Conservation (phyloP, 1,140 invertebrate genomes). For the Sogatella furcifera region DNA sequence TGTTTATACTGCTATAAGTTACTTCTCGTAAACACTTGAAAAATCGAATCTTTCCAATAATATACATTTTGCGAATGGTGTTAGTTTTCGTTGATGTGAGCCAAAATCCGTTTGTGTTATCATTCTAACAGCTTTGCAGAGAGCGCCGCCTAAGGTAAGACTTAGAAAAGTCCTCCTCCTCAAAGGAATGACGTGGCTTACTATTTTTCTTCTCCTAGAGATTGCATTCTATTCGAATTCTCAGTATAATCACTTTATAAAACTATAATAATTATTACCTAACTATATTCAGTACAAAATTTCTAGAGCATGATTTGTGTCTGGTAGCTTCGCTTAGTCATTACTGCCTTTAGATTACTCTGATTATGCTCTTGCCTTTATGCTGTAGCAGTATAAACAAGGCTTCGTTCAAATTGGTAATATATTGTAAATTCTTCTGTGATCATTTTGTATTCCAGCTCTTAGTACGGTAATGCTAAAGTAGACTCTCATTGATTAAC, state of each 20-base stretch:
- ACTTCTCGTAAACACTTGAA: neutral
- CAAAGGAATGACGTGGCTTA: neutral
- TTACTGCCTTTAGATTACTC: neutral
- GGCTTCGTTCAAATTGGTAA: neutral
- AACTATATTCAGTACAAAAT: neutral
- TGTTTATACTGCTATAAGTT: conserved; percentile 1
- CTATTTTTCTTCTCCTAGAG: neutral
- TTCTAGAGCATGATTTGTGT: neutral
- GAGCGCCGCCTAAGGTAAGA: neutral
- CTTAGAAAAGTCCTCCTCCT: neutral
- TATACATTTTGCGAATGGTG: neutral
- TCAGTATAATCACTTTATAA: neutral
- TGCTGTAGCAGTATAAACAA: conserved; percentile 1
- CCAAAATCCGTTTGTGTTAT: neutral
- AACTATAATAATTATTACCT: neutral
- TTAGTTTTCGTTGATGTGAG: neutral
- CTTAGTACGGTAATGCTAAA: neutral
- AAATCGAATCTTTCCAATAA: neutral
- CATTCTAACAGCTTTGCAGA: neutral
- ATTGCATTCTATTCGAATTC: neutral
- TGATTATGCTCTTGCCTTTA: neutral
- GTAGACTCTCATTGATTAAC: neutral
- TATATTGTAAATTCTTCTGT: neutral
- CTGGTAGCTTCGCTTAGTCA: neutral
- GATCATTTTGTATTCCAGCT: neutral